Base-by-base conservation (phyloP, 2,888 invertebrate genomes). In the Subacronicta megacephala region DNA sequence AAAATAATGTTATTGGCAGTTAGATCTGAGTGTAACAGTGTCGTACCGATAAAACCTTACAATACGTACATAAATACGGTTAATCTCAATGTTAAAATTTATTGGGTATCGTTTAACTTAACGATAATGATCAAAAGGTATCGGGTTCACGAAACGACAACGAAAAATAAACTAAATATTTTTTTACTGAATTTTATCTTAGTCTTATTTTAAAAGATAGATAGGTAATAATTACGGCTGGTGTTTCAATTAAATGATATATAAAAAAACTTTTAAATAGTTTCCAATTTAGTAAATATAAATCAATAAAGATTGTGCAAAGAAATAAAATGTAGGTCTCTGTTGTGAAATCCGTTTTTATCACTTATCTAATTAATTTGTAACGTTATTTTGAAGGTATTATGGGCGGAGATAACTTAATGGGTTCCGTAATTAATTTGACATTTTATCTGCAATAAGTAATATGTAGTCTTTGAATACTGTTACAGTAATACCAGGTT, bases 51-150 rank as follows among this genome's bases (percentile, higher is more conserved):
- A 49, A 73, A 54, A 44, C 35, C 17, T 46, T 54, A 54, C 47
- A 59, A 73, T 60, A 41, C 59, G n/a, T 44, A 40, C 44, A 57
- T 56, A 63, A 73, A 73, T 57, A 63, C 20, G 31, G 42, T 54
- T 60, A 71, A 71, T 62, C 52, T 60, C 51, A 43, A 55, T 46
- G 40, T 63, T 31, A 70, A 41, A 76, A 80, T 80, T 78, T 80
- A 77, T 81, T 62, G 68, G 63, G 61, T 75, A 77, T 78, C 72
- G 65, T 72, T 63, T 72, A 77, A 79, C 78, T 51, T 69, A 58
- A 49, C 54, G 81, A 81, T 78, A 72, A 65, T 62, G 60, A 81
- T 81, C 80, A 70, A 78, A 73, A 68, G 60, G 69, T 68, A 70
- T 77, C 72, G 60, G 53, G 53, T 75, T 74, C 58, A 78, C 46